A percentile compares a stretch with the other conserved stretches of the same genome.
These are phyloP conservation scores for Catotricha subobsoleta DNA, from an alignment of 2,888 invertebrate genomes.

Conservation along the genomic window DNA sequence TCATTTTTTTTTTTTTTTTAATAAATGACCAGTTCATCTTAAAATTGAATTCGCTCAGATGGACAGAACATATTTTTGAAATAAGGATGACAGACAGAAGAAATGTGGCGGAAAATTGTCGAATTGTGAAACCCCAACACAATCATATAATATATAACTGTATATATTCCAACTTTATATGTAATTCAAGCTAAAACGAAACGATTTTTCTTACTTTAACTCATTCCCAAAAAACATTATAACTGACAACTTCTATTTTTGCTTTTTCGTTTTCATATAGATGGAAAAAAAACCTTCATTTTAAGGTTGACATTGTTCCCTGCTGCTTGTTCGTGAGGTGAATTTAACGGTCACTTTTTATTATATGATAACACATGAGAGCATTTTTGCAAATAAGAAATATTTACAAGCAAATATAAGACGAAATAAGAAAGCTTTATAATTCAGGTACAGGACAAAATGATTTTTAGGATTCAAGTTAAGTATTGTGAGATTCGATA, in stretches of 20 bases:
- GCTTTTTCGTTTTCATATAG: background rate
- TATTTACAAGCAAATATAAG: too few species aligned
- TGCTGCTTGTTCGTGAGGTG: conserved; percentile 6
- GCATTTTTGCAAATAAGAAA: too few species aligned
- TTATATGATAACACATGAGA: too few species aligned
- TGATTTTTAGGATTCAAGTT: too few species aligned
- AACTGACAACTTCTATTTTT: conserved; percentile 4
- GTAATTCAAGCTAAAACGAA: conserved; percentile 8
- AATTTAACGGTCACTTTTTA: conserved; percentile 5
- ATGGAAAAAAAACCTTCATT: conserved; percentile 1
- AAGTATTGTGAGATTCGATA: too few species aligned
- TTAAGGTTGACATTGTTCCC: background rate
- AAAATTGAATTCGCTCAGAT: conserved; percentile 2
- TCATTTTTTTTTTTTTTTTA: background rate
- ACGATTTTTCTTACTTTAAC: conserved; percentile 8
- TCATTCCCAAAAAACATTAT: conserved; percentile 5
- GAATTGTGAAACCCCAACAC: conserved; percentile 8
- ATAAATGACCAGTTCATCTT: background rate
- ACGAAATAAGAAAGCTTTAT: too few species aligned
- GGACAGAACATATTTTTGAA: conserved; percentile 1
- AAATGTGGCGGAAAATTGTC: conserved; percentile 10
- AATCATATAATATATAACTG: background rate
- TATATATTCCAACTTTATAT: conserved; percentile 3
- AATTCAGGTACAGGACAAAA: too few species aligned
- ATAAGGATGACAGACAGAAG: conserved; percentile 8